Evolutionary conservation across 2,113 vertebrate genomes (phyloP).

Genomic region (Willisornis vidua): DNA sequence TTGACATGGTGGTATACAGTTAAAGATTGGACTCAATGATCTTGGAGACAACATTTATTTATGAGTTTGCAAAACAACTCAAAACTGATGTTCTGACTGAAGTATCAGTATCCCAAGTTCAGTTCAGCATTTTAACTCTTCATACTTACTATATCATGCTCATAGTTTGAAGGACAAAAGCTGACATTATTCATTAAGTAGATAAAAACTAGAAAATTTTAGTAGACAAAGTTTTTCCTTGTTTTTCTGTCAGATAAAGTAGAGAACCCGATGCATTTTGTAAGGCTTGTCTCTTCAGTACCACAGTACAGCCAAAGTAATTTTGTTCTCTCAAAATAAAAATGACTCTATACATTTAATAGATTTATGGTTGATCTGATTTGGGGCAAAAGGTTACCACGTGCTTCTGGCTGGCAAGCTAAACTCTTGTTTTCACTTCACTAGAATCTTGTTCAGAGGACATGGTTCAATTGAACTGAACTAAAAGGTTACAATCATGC

Average conservation of each 20-base stretch:
- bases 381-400: constrained; percentile 20
- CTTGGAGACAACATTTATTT: background rate
- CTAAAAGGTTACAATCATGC: background rate
- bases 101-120: background rate
- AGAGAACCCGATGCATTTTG: background rate
- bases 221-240: background rate
- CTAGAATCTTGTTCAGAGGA: background rate
- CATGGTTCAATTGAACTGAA: background rate
- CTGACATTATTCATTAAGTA: background rate
- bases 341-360: background rate
- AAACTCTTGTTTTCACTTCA: constrained; percentile 16
- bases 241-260: background rate
- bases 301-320: background rate
- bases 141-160: background rate
- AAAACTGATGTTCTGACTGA: background rate
- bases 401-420: background rate
- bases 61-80: background rate
- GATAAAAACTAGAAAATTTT: background rate
- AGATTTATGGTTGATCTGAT: constrained; percentile 15
- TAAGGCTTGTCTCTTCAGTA: background rate
- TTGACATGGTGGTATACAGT: fast-evolving
- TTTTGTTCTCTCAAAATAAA: background rate
- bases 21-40: background rate
- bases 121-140: background rate
- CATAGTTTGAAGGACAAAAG: background rate